phyloP scores from a whole-genome alignment of 1,140 invertebrate species.

The Aphelenchoides besseyi region DNA sequence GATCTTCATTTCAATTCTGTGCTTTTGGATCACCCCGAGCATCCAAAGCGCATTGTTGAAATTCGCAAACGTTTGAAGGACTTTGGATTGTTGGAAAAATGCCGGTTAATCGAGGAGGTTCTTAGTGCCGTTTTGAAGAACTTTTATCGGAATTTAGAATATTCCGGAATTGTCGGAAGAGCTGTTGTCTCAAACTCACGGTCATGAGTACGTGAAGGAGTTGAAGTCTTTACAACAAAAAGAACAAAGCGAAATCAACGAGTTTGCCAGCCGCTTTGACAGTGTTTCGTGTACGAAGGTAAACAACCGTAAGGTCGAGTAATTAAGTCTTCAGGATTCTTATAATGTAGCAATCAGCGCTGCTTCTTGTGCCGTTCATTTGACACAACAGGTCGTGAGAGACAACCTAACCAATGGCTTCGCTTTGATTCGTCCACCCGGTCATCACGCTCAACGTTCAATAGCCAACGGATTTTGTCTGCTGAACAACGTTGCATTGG shows the following conservation, averaged over 20 bases:
- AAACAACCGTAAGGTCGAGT: not conserved
- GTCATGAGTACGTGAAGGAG: not conserved
- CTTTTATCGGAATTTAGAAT: constrained; percentile 15
- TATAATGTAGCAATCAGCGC: not conserved
- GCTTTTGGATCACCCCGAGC: constrained; percentile 11
- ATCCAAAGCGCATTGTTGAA: constrained; percentile 13
- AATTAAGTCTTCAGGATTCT: not conserved
- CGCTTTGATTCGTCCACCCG: constrained; percentile 90
- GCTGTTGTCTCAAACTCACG: not conserved
- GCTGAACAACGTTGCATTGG: constrained; percentile 95
- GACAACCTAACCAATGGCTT: constrained; percentile 74
- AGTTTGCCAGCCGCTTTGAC: constrained; percentile 2
- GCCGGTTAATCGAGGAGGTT: constrained; percentile 1
- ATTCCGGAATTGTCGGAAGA: not conserved
- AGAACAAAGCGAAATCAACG: constrained; percentile 12
- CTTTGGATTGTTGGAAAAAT: not conserved
- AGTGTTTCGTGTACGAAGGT: not conserved
- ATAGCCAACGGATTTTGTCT: constrained; percentile 83
- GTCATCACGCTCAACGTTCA: constrained; percentile 93
- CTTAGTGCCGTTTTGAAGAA: not conserved
- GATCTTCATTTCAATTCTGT: not conserved
- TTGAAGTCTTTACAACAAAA: not conserved
- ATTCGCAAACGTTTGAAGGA: constrained; percentile 17
- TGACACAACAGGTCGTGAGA: not conserved
- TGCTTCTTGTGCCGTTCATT: constrained; percentile 15